Conservation (phyloP, 2,113 vertebrate species). For the Chionis minor region DNA sequence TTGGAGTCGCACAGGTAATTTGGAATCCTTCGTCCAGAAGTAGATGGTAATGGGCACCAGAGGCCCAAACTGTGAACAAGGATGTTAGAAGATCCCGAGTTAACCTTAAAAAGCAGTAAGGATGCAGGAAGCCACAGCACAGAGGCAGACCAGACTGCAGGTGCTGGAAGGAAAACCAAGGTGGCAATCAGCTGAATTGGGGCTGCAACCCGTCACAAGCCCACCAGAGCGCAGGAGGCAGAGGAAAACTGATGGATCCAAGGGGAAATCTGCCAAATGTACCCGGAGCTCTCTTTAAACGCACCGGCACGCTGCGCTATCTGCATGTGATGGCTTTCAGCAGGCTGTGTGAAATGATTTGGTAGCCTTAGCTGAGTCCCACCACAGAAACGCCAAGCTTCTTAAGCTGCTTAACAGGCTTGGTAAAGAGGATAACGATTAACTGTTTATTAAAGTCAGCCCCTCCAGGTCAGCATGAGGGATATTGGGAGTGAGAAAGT, state of each 20-base stretch:
- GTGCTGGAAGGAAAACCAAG: background rate
- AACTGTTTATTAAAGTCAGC: slow-evolving; percentile 61
- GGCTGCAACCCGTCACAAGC: background rate
- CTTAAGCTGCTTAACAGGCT: slow-evolving; percentile 61
- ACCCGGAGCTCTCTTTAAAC: background rate
- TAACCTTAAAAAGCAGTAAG: background rate
- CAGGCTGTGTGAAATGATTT: background rate
- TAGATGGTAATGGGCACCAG: background rate
- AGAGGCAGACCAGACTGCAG: background rate
- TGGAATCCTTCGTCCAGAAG: background rate
- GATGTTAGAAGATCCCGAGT: background rate
- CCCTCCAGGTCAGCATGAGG: slow-evolving; percentile 54
- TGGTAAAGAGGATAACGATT: slow-evolving; percentile 53
- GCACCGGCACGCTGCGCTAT: background rate
- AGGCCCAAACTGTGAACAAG: background rate
- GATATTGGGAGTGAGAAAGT: slow-evolving; percentile 27
- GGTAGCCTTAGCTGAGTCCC: slow-evolving; percentile 36
- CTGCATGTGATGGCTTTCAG: background rate
- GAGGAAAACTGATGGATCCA: background rate
- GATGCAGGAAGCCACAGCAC: background rate
- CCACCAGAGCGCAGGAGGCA: background rate
- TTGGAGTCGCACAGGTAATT: background rate
- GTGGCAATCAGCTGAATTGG: rapidly evolving
- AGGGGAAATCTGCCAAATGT: background rate
- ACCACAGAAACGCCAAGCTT: slow-evolving; percentile 43